Evolutionary conservation across 2,113 vertebrate genomes (phyloP).

Genomic region (Takifugu flavidus): DNA sequence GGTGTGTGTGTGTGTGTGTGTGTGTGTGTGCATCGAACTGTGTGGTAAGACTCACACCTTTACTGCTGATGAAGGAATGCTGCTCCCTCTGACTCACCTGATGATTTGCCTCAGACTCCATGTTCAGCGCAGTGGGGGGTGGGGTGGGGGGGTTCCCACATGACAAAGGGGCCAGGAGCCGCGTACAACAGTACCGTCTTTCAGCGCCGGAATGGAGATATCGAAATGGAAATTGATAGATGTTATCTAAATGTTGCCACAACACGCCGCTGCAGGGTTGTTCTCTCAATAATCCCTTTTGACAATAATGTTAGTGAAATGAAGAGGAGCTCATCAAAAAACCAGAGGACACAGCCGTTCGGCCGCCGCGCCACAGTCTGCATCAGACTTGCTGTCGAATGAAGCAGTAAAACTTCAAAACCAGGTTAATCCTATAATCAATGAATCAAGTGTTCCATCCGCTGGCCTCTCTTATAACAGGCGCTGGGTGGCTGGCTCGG

Average conservation of each 20-base stretch:
- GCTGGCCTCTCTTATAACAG: constrained; percentile 41
- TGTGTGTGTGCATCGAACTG: constrained; percentile 21
- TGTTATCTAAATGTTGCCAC: neutral
- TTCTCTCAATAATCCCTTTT: neutral
- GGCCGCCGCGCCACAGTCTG: constrained; percentile 17
- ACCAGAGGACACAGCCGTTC: constrained; percentile 10
- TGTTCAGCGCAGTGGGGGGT: constrained; percentile 50
- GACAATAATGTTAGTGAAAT: constrained; percentile 12
- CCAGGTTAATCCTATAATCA: constrained; percentile 56
- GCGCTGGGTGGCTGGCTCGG: constrained; percentile 58
- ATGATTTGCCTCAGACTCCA: constrained; percentile 58
- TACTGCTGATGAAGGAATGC: constrained; percentile 63
- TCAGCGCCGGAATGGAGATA: constrained; percentile 6
- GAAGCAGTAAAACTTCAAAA: constrained; percentile 20
- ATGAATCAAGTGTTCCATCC: constrained; percentile 52
- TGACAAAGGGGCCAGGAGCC: constrained; percentile 36
- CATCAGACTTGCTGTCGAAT: constrained; percentile 26
- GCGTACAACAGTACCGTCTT: constrained; percentile 21
- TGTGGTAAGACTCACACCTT: constrained; percentile 46
- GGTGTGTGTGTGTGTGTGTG: constrained; percentile 21
- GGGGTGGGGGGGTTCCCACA: constrained; percentile 49
- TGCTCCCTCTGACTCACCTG: constrained; percentile 69
- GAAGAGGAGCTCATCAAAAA: constrained; percentile 12
- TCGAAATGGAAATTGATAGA: neutral
- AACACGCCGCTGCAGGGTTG: neutral